Evolutionary conservation across 2,113 vertebrate species (phyloP).

Genomic region (Procapra przewalskii): DNA sequence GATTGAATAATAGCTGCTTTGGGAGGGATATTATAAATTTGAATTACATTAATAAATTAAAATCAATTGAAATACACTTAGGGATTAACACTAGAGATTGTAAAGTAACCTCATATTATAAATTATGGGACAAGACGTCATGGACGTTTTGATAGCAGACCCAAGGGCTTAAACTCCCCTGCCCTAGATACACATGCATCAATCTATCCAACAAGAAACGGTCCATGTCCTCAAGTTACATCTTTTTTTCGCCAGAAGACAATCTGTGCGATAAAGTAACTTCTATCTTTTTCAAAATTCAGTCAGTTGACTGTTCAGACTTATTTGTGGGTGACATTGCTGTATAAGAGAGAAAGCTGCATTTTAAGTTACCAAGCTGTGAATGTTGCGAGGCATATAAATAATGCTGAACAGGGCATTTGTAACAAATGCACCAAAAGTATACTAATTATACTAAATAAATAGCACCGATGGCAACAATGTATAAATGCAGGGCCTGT

Average conservation of each 20-base stretch:
- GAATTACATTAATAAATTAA: neutral
- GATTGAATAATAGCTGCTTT: neutral
- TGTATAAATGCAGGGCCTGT: neutral
- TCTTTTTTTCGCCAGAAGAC: neutral
- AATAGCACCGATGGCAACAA: neutral
- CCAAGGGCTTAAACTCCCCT: rapidly evolving
- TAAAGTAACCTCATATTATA: neutral
- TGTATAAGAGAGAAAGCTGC: neutral
- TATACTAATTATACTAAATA: constrained; percentile 23
- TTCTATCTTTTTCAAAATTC: neutral
- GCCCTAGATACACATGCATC: neutral
- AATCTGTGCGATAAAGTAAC: neutral
- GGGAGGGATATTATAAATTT: neutral
- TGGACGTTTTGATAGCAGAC: neutral
- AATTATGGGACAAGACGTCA: neutral
- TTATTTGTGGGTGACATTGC: neutral
- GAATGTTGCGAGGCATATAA: neutral
- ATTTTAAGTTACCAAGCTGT: neutral
- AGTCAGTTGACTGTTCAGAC: neutral
- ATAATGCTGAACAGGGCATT: neutral
- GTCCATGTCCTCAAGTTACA: neutral
- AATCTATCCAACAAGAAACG: neutral
- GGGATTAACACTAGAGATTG: neutral
- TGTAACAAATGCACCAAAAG: neutral
- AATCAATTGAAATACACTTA: neutral